Percentiles rank a stretch among this genome's conserved stretches.
These are phyloP conservation scores for Notiomystis cincta DNA, from an alignment of 2,113 vertebrate species.

Conservation along the genomic window DNA sequence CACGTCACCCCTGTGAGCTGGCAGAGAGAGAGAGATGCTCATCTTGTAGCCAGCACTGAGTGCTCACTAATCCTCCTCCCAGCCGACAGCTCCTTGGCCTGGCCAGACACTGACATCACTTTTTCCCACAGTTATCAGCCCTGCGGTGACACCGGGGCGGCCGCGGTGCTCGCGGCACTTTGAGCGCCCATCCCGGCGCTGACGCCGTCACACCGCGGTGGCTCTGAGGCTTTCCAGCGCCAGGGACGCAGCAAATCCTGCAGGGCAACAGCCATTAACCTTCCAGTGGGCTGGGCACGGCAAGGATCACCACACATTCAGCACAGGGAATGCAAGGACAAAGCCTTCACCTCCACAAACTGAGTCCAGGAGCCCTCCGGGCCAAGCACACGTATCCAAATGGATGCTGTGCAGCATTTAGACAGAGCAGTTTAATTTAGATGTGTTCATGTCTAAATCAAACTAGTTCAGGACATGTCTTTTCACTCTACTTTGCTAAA, in stretches of 20 bases:
- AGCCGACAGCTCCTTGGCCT: background rate
- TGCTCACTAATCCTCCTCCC: conserved; percentile 14
- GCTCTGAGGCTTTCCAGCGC: background rate
- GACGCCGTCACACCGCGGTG: background rate
- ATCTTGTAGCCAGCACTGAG: background rate
- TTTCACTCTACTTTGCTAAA: background rate
- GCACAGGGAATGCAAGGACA: background rate
- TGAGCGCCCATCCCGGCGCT: accelerated
- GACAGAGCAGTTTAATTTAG: background rate
- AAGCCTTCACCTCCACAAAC: accelerated
- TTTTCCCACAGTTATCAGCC: conserved; percentile 8
- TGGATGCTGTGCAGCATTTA: background rate
- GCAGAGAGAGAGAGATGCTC: background rate
- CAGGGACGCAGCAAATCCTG: background rate
- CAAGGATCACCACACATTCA: accelerated
- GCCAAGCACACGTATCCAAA: accelerated
- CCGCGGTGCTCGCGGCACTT: background rate
- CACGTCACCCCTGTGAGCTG: background rate
- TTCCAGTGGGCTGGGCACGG: background rate
- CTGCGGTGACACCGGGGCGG: background rate
- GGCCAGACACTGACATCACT: background rate
- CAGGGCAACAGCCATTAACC: accelerated
- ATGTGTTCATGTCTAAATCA: background rate
- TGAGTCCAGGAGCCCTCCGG: background rate
- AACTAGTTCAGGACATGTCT: background rate